Conservation (phyloP, 2,888 invertebrate genomes). For the Arctia plantaginis region DNA sequence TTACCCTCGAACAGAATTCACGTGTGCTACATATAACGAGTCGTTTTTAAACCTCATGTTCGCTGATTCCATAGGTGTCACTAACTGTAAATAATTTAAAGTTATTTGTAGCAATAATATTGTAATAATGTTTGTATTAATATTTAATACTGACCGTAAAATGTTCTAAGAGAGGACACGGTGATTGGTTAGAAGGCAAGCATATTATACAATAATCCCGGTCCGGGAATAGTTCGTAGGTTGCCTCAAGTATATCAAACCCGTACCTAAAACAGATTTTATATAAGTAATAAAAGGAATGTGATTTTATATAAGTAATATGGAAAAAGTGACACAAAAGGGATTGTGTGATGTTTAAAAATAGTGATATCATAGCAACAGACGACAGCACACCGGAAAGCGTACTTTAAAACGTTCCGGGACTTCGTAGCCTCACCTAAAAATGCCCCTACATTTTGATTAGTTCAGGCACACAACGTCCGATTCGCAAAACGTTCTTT, state of each 20-base stretch:
- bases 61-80: constrained; percentile 62
- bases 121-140: neutral
- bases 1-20: constrained; percentile 81
- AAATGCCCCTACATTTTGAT: too few species aligned
- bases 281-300: neutral
- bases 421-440: too few species aligned
- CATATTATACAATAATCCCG: constrained; percentile 88
- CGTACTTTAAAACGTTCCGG: too few species aligned
- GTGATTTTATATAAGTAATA: too few species aligned
- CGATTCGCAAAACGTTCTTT: too few species aligned
- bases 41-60: constrained; percentile 71
- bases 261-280: constrained; percentile 65
- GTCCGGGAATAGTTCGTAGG: constrained; percentile 88
- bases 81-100: constrained; percentile 66
- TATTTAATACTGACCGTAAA: constrained; percentile 79
- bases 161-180: constrained; percentile 85
- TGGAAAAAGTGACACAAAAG: neutral
- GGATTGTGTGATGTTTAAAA: neutral
- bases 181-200: constrained; percentile 81
- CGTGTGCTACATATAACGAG: constrained; percentile 74
- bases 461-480: too few species aligned
- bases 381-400: too few species aligned
- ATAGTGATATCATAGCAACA: neutral
- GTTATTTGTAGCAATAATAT: neutral
- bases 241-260: constrained; percentile 86